Evolutionary conservation across 2,797 vertebrate species (phyloP), one percentile per base, ranked within the genome.

Genomic region (Urocyon cinereoargenteus): DNA sequence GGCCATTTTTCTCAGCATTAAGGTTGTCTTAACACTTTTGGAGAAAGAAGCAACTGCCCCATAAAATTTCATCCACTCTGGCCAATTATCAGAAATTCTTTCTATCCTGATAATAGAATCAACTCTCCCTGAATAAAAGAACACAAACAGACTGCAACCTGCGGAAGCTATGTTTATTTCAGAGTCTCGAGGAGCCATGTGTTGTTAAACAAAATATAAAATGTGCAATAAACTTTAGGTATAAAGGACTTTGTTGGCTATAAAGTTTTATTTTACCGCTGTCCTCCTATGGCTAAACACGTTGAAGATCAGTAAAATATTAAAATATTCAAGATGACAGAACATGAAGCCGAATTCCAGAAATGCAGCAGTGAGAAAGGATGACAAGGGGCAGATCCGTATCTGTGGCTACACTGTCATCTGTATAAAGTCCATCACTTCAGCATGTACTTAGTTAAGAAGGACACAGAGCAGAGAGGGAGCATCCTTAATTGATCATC

Each of bases 171-270:
- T 66, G 31, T 82, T 36, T 92, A 90, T 96, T 91, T 97, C 59
- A 95, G 87, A 70, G 78, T 78, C 88, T 96, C 88, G 77, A 88
- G 96, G 72, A 97, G 49, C 31, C 82, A 53, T 31, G 49, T 96
- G 40, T 62, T 97, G 34, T 97, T 97, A 96, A 96, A 94, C 73
- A 95, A 97, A 96, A 96, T 88, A 96, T 89, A 98, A 97, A 97
- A 97, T 75, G 59, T 95, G 49, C 78, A 68, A 86, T 97, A 96
- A 96, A 96, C 40, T 95, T 97, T 78, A 97, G 87, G 62, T 95
- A 96, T 95, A 97, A 96, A 98, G 73, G 68, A 96, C 73, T 96
- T 91, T 61, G 62, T 97, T 94, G 95, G 73, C 82, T 82, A 88
- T 97, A 97, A 97, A 92, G 93, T 96, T 97, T 98, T 97, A 97